Base-by-base conservation (phyloP, 1,140 invertebrate genomes). In the Ylistrum balloti region DNA sequence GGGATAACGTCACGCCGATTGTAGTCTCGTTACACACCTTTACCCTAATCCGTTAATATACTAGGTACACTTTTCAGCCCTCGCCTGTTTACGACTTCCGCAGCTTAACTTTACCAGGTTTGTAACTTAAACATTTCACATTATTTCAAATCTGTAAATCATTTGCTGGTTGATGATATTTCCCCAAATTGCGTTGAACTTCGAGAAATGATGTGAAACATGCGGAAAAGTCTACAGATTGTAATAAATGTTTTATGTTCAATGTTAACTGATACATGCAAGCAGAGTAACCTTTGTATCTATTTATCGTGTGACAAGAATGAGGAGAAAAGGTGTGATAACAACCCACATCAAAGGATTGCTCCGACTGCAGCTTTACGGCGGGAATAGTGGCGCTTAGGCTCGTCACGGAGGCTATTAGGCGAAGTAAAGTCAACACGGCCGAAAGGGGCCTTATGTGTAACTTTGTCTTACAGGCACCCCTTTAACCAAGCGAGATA, bases 251-350 rank as follows among this genome's bases (percentile, higher is more conserved):
- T 74, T 74, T 28, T 22, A 74, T 5, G 5, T 74, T n/a, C 5
- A 28, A 28, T 74, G 56, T 74, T 74, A 74, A 74, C 22, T 74
- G 28, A n/a, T 28, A 28, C n/a, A n/a, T 74, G 17, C 22, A 28
- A 1, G 22, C 28, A n/a, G 56, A 74, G 9, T 5, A n/a, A 9
- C 56, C 17, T 1, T 9, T 45, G 9, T 45, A 17, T 9, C 10
- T 45, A 45, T 45, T 74, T n/a, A 74, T 28, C 56, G 56, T n/a
- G 15, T 74, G 56, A 74, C 56, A 74, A n/a, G 56, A 28, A n/a
- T 17, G n/a, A 74, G 17, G 56, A 74, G 56, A 74, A 74, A 56
- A 74, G 56, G 56, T 74, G 56, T 74, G 56, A 74, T 74, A 74
- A 74, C 56, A 28, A 28, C 56, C 5, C n/a, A 74, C 56, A 74